Evolutionary conservation across 2,113 vertebrate genomes (phyloP), one percentile per base, ranked within the genome.

Genomic region (Colossoma macropomum): DNA sequence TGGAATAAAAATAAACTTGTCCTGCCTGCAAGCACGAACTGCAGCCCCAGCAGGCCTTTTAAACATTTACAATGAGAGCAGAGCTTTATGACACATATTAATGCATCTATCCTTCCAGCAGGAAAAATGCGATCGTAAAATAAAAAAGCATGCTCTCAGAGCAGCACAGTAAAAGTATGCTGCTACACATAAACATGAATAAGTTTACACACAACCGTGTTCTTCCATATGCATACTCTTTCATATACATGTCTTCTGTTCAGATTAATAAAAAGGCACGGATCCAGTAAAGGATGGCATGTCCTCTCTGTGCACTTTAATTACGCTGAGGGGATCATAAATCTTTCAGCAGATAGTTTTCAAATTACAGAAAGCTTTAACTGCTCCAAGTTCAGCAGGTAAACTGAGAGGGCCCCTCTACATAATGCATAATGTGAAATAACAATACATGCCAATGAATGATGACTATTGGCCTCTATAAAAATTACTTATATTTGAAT

Each of bases 1-100:
- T 52, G 60, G 78, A 87, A 85, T 56, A 74, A 81, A 84, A 71
- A 50, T 50, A 63, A 76, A 38, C 27, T 23, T 54, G 23, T 69
- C 76, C 4, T 69, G 62, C 48, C 38, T 23, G 52, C 25, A 83
- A 66, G 74, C 62, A 80, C 17, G n/a, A 30, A 48, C 27, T 32
- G 13, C 32, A 10, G 60, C 30, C 73, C 84, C 52, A 59, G 15
- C 7, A 41, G 27, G 66, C 38, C 32, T 77, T 80, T 77, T 34
- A 56, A 74, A 76, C 0, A 38, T 79, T 65, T 63, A 84, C 52
- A 19, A 50, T 54, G 52, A 66, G 45, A 72, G 50, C 72, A 63
- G 21, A 68, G 12, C n/a, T 74, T 71, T 80, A 84, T 34, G 70
- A 80, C 3, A 25, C 75, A 16, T 25, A 27, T 27, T 59, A 79